Evolutionary conservation across 2,888 invertebrate species (phyloP), one percentile per base, ranked within the genome.

Genomic region (Standfussiana lucernea): DNA sequence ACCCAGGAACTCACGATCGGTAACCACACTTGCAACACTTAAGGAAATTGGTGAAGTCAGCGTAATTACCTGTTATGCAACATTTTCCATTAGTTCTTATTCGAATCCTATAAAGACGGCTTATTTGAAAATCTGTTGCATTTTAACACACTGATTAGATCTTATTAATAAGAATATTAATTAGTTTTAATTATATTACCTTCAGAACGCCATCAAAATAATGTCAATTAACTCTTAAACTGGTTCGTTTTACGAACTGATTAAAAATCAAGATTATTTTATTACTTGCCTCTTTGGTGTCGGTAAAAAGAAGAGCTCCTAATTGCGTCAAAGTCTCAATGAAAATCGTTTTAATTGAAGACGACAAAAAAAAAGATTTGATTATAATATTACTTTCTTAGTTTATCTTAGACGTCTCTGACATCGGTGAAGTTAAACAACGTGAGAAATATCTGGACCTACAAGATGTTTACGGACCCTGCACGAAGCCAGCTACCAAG

Each of bases 241-340:
- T 2, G 53, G 79, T 82, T 79, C 1, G 1, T 32, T 72, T 59
- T 42, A 53, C 21, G 18, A 24, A 47, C n/a, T 56, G 62, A 75
- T 82, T 62, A 10, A 47, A 67, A 65, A 79, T 64, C 24, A 56
- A 67, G 76, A 76, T 79, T 56, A 68, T 82, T 82, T 81, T 50
- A 75, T 62, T 56, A 47, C 40, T 42, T 35, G 35, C 5, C 21
- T 40, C 69, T 70, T 28, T n/a, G 15, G 18, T 42, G 47, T 42
- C 37, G 11, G 24, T 61, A 8, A 24, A 68, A 24, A 35, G 3
- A 4, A 32, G 8, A 24, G 5, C 7, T 79, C 15, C 15, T 79
- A 45, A 64, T 62, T 53, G 35, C 24, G 28, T 24, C 24, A 61
- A 8, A 24, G 32, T 61, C 2, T 1, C n/a, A 35, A 37, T 59